These are phyloP conservation scores for Pararge aegeria DNA, from an alignment of 1,140 invertebrate genomes.

Conservation along the genomic window DNA sequence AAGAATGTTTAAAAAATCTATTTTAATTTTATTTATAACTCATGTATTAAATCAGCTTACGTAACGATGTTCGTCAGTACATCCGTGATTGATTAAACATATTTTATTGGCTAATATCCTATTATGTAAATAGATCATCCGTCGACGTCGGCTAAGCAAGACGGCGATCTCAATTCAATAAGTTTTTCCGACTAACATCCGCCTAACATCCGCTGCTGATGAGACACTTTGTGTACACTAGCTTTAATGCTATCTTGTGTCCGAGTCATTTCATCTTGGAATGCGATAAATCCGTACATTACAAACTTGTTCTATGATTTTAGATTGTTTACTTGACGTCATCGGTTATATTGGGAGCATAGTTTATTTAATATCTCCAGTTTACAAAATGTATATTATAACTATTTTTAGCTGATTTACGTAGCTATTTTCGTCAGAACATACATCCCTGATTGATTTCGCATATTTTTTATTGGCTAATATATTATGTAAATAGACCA, in stretches of 20 bases:
- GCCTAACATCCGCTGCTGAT: background rate
- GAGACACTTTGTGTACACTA: background rate
- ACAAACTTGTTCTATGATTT: constrained; percentile 27
- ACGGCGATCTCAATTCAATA: too few species aligned
- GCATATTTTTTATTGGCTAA: constrained; percentile 12
- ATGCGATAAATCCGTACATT: constrained; percentile 29
- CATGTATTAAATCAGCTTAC: too few species aligned
- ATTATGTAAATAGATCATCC: too few species aligned
- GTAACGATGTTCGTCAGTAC: too few species aligned
- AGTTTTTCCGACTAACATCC: too few species aligned
- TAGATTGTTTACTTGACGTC: constrained; percentile 38
- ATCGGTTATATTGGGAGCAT: constrained; percentile 29
- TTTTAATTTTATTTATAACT: too few species aligned
- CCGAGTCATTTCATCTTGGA: constrained; percentile 28
- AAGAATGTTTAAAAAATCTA: too few species aligned
- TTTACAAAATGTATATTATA: constrained; percentile 28
- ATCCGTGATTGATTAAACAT: too few species aligned
- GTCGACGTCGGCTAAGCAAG: too few species aligned
- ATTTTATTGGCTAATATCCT: too few species aligned
- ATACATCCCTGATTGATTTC: constrained; percentile 18
- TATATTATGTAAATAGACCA: constrained; percentile 9
- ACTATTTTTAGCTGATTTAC: constrained; percentile 32
- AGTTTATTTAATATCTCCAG: constrained; percentile 38
- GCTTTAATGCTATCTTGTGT: constrained; percentile 3
- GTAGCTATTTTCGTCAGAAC: constrained; percentile 20